Conservation (phyloP, 2,888 invertebrate species). For the Hylaea fasciaria region DNA sequence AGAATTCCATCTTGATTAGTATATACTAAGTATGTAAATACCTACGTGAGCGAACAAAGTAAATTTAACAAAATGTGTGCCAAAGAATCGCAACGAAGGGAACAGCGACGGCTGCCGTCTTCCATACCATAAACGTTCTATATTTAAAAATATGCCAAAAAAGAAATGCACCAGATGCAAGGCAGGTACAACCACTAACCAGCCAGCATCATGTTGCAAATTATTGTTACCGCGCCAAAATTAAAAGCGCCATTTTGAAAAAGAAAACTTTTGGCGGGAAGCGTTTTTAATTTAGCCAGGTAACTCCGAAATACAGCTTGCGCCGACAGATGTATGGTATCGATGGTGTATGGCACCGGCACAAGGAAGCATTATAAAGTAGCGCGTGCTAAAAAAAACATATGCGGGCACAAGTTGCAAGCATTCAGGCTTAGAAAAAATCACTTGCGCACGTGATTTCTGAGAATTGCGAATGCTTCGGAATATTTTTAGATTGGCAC, state of each 20-base stretch:
- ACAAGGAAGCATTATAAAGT: conserved; percentile 73
- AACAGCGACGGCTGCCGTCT: conserved; percentile 51
- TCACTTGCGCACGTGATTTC: conserved; percentile 65
- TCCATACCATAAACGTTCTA: conserved; percentile 58
- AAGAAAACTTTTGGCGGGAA: conserved; percentile 7
- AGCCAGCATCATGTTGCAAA: conserved; percentile 80
- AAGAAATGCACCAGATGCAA: conserved; percentile 79
- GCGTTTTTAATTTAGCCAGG: conserved; percentile 50
- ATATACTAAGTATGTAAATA: too few species aligned
- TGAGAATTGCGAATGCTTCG: conserved; percentile 65
- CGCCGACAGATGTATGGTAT: conserved; percentile 72
- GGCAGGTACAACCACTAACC: conserved; percentile 73
- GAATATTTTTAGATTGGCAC: conserved; percentile 58
- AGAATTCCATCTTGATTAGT: too few species aligned
- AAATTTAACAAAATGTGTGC: conserved; percentile 50
- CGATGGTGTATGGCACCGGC: conserved; percentile 61
- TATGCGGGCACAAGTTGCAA: conserved; percentile 81
- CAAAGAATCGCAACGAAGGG: conserved; percentile 37
- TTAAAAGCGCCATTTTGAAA: conserved; percentile 26
- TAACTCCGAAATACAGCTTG: conserved; percentile 77
- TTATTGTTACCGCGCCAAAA: conserved; percentile 57
- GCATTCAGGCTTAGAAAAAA: conserved; percentile 65
- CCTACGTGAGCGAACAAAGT: conserved; percentile 38
- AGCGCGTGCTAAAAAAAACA: conserved; percentile 81
- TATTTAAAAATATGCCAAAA: conserved; percentile 66